Percentiles rank a stretch among this genome's conserved stretches.
phyloP scores from a whole-genome alignment of 2,888 invertebrate genomes.

The Polymixis flavicincta region DNA sequence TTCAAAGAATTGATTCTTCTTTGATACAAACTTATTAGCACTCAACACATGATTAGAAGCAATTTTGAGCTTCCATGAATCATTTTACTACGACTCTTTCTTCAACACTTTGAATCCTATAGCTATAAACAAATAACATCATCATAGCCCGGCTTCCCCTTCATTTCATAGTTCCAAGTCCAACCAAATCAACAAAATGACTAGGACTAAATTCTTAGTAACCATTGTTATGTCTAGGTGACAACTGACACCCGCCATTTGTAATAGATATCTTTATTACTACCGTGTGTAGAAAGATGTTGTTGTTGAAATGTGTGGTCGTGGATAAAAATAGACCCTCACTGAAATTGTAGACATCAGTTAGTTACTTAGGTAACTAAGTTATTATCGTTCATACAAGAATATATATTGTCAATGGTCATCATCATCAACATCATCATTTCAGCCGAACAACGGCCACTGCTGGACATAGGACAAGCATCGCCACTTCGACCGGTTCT shows the following conservation, averaged over 20 bases:
- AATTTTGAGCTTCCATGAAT: background rate
- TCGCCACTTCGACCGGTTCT: too few relatives aligned
- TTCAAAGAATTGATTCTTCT: background rate
- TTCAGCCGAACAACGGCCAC: too few relatives aligned
- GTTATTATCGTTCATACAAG: background rate
- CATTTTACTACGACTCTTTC: background rate
- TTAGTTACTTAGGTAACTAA: background rate
- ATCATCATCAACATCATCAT: too few relatives aligned
- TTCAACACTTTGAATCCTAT: background rate
- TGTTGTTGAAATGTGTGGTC: conserved; percentile 3
- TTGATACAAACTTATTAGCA: background rate
- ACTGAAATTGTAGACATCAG: background rate
- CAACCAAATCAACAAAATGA: background rate
- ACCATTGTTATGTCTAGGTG: conserved; percentile 57
- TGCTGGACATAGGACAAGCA: too few relatives aligned
- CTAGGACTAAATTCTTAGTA: conserved; percentile 50
- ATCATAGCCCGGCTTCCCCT: conserved; percentile 23
- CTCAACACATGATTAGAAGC: background rate
- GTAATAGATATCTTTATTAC: conserved; percentile 37
- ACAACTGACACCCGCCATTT: conserved; percentile 32
- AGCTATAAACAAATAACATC: background rate
- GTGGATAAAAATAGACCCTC: conserved; percentile 15
- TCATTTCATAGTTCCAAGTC: background rate
- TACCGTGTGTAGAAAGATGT: background rate
- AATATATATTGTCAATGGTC: background rate